Evolutionary conservation across 92 coral and sea anemone genomes (phyloP).

Genomic region (Phymanthus crucifer): DNA sequence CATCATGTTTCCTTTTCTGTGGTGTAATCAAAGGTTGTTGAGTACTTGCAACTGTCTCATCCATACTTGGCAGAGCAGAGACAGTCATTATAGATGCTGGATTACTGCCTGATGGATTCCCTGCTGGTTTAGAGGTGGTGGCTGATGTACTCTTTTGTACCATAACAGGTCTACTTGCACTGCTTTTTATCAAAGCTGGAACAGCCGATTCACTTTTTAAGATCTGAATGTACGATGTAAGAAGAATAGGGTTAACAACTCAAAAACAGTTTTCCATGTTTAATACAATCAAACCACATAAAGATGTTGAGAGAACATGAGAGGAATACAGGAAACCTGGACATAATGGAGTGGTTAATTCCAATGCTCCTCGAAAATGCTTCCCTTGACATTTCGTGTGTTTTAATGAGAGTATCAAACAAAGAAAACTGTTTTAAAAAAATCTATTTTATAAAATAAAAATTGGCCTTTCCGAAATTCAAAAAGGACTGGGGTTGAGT

Average conservation of each 20-base stretch:
- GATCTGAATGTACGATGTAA: neutral
- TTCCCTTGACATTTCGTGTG: no score
- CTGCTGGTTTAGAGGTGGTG: neutral
- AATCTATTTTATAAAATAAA: no score
- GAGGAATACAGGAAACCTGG: no score
- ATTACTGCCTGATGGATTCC: conserved; percentile 44
- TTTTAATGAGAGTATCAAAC: no score
- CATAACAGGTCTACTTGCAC: conserved; percentile 12
- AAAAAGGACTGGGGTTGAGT: no score
- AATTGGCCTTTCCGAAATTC: no score
- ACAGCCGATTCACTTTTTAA: neutral
- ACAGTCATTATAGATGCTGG: conserved; percentile 89
- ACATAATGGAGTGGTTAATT: no score
- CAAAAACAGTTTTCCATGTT: no score
- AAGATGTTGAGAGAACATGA: no score
- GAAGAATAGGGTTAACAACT: neutral
- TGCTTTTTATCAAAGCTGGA: conserved; percentile 10
- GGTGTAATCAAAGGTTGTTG: conserved; percentile 91
- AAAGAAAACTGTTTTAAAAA: no score
- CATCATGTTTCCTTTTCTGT: conserved; percentile 90
- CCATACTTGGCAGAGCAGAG: conserved; percentile 99
- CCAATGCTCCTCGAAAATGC: no score
- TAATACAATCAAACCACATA: no score
- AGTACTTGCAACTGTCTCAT: conserved; percentile 97
- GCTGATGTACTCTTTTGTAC: conserved; percentile 7